Conservation (phyloP, 2,888 invertebrate genomes). For the Volucella inanis region DNA sequence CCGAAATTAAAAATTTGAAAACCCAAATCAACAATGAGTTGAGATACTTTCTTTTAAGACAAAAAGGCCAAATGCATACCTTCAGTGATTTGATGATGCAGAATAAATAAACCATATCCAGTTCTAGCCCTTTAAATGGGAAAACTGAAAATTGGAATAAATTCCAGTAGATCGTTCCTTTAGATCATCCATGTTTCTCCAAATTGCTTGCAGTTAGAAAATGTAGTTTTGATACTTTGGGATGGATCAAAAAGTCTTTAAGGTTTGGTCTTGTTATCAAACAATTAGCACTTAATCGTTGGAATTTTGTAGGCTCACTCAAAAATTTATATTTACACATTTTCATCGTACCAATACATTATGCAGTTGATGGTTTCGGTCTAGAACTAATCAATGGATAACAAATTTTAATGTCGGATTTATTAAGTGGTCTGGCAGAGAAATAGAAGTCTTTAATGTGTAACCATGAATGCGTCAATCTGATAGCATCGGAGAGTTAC, state of each 20-base stretch:
- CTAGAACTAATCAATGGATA: too few species aligned
- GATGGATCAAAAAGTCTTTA: not conserved
- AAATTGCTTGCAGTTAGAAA: not conserved
- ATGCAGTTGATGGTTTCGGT: too few species aligned
- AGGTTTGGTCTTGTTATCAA: not conserved
- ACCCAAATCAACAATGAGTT: not conserved
- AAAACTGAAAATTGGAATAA: not conserved
- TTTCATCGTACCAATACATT: too few species aligned
- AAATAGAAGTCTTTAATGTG: too few species aligned
- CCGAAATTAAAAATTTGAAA: conserved; percentile 5
- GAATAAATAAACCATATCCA: conserved; percentile 11
- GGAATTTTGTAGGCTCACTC: not conserved
- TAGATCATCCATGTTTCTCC: not conserved
- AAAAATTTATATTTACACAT: too few species aligned
- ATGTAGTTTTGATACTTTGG: conserved; percentile 3
- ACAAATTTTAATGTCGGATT: too few species aligned
- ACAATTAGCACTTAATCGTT: not conserved
- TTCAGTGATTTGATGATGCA: not conserved
- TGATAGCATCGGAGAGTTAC: too few species aligned
- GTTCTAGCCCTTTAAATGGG: not conserved
- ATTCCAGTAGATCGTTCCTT: not conserved
- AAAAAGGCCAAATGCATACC: not conserved
- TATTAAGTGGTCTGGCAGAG: too few species aligned
- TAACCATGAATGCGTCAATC: too few species aligned
- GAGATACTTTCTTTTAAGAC: not conserved